phyloP scores from a whole-genome alignment of 2,888 invertebrate genomes.

The Dysmachus trigonus region DNA sequence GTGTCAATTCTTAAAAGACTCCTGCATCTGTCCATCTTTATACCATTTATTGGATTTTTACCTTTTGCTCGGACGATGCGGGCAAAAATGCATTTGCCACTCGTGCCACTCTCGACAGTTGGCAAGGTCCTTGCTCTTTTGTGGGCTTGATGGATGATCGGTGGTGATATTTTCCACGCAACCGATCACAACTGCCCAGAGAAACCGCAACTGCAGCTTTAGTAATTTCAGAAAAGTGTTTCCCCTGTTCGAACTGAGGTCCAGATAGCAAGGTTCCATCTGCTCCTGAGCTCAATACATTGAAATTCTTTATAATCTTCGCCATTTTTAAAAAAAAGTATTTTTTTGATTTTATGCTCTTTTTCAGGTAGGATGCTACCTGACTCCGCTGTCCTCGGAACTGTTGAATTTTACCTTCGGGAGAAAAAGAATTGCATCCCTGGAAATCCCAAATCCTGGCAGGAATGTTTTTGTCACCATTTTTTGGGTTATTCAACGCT shows the following conservation, averaged over 20 bases:
- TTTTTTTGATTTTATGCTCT: neutral
- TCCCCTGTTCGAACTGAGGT: neutral
- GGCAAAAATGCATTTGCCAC: neutral
- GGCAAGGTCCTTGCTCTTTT: neutral
- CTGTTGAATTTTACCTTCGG: neutral
- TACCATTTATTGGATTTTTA: neutral
- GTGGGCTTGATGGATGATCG: neutral
- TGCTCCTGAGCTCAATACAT: neutral
- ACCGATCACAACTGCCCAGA: neutral
- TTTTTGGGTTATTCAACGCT: neutral
- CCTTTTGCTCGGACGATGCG: neutral
- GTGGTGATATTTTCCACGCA: neutral
- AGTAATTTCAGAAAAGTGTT: neutral
- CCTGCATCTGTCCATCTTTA: neutral
- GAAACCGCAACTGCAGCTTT: neutral
- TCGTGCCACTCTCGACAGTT: too few relatives aligned
- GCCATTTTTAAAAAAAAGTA: neutral
- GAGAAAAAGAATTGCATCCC: neutral
- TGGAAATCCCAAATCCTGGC: neutral
- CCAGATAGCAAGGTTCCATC: neutral
- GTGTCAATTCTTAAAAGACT: neutral
- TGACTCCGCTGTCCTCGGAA: neutral
- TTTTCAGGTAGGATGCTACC: neutral
- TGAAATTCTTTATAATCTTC: neutral
- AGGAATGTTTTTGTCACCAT: constrained; percentile 3